Base-by-base conservation (phyloP, 2,888 invertebrate species). In the Aplocera efformata region DNA sequence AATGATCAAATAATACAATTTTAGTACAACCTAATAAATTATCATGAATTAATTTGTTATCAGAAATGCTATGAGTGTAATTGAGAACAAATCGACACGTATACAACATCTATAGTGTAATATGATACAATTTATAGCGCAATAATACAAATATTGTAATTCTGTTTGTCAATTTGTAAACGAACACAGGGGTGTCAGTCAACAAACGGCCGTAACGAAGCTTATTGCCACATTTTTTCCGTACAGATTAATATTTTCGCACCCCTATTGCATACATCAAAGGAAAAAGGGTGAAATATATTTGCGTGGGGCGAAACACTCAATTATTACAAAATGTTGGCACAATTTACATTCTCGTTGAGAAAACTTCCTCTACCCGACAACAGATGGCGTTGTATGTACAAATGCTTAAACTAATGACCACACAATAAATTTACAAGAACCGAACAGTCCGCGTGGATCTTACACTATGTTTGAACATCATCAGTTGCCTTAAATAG, bases 211-310 rank as follows among this genome's bases (percentile, higher is more conserved):
- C 66, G 65, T 85, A 84, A 83, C 82, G 82, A 86, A 80, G 75
- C 79, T 73, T 69, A 75, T 79, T 75, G 74, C 73, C 71, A 64
- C 70, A 67, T 74, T 84, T 79, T 71, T 81, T 72, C 68, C 74
- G 69, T 72, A 68, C 67, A 63, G 76, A 78, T 79, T 83, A 84
- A 83, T 77, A 80, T 80, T 80, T 82, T 72, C 72, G 48, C 84
- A 81, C 82, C 85, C 85, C 80, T 64, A 63, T 64, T 71, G 77
- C 74, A 76, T 79, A 84, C 82, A 86, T 86, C 85, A 88, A 86
- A 84, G 82, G 77, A 83, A 74, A 83, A 82, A 80, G 86, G 85
- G 81, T 48, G 46, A 42, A 41, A 50, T 80, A 73, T 70, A 68
- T 66, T 71, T 64, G 77, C 69, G 67, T 71, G 80, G 83, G 80